Conservation (phyloP, 1,140 invertebrate species). For the Pissodes strobi region DNA sequence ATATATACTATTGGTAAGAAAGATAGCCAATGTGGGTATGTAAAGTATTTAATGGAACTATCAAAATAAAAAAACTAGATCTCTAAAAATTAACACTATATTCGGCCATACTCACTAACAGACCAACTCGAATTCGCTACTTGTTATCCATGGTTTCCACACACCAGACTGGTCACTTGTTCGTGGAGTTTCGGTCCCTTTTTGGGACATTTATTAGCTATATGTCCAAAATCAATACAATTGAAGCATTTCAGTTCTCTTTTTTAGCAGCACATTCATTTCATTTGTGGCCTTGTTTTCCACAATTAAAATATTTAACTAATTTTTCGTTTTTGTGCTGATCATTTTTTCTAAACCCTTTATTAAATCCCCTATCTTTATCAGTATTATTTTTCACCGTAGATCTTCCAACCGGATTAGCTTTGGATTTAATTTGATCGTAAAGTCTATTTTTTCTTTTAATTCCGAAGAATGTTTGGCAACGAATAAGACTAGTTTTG, state of each 20-base stretch:
- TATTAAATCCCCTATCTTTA: slow-evolving; percentile 33
- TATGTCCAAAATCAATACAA: slow-evolving; percentile 5
- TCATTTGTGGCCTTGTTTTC: not conserved
- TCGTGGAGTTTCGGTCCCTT: too few species aligned
- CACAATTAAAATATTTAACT: too few species aligned
- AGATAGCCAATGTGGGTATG: too few species aligned
- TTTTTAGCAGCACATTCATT: slow-evolving; percentile 2
- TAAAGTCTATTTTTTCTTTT: slow-evolving; percentile 33
- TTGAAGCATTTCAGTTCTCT: slow-evolving; percentile 6
- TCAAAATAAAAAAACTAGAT: too few species aligned
- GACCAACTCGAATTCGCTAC: too few species aligned
- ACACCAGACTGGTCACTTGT: too few species aligned
- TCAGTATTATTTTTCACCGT: not conserved
- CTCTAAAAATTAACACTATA: too few species aligned
- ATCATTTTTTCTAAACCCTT: not conserved
- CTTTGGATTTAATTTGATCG: slow-evolving; percentile 23
- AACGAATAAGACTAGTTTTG: slow-evolving; percentile 30
- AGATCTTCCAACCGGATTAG: not conserved
- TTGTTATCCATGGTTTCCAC: too few species aligned
- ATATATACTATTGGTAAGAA: too few species aligned
- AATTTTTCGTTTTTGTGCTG: not conserved
- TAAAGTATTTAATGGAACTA: too few species aligned
- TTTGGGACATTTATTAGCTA: too few species aligned
- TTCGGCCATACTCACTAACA: too few species aligned
- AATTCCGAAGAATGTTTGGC: slow-evolving; percentile 25